Evolutionary conservation across 2,797 vertebrate species (phyloP).

Genomic region (Manis crassicaudata): DNA sequence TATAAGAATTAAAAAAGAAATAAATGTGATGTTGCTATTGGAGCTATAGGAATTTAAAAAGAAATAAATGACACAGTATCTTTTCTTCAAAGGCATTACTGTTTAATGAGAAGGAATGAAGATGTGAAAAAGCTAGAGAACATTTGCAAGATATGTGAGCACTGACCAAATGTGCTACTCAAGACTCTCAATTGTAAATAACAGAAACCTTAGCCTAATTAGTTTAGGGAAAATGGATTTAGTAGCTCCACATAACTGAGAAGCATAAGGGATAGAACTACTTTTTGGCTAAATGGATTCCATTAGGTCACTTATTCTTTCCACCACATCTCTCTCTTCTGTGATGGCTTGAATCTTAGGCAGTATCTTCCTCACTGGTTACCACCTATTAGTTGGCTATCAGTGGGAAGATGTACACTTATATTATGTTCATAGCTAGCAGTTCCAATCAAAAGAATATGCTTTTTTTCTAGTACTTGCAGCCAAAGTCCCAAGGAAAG

Average conservation of each 20-base stretch:
- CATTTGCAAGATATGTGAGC: neutral
- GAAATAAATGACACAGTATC: neutral
- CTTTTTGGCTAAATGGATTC: neutral
- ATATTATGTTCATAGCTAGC: neutral
- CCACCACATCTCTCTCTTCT: neutral
- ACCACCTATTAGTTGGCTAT: neutral
- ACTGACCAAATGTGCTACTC: neutral
- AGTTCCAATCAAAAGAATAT: constrained; percentile 1
- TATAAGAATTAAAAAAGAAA: neutral
- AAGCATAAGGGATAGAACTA: neutral
- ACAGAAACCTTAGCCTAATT: neutral
- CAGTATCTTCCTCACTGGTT: neutral
- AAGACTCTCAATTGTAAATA: neutral
- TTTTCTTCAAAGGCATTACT: constrained; percentile 27
- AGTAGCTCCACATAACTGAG: neutral
- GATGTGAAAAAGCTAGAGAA: neutral
- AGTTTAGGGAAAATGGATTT: neutral
- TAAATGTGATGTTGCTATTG: constrained; percentile 8
- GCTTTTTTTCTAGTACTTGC: neutral
- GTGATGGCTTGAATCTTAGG: neutral
- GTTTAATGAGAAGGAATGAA: neutral
- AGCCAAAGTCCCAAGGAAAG: neutral
- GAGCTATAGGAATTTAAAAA: neutral
- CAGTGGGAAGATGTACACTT: neutral
- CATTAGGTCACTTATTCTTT: neutral